These are phyloP conservation scores for Lasioglossum oenotherae DNA, from an alignment of 2,888 invertebrate species.

Conservation along the genomic window DNA sequence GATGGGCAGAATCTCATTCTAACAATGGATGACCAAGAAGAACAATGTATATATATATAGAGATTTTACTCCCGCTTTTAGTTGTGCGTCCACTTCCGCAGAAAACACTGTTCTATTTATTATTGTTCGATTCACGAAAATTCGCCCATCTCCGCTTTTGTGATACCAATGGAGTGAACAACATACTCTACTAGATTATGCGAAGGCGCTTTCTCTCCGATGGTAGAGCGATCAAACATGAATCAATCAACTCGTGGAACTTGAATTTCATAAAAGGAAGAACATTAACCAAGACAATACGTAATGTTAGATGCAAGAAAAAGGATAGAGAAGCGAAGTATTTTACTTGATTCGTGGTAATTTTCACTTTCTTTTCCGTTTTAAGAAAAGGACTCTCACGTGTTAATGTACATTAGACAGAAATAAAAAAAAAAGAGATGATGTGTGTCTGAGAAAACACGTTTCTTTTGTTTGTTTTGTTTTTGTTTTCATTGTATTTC, in stretches of 20 bases:
- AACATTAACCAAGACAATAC: slow-evolving; percentile 48
- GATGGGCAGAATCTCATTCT: slow-evolving; percentile 4
- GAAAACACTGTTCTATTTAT: background rate
- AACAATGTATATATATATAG: background rate
- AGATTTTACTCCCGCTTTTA: background rate
- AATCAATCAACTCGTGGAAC: slow-evolving; percentile 13
- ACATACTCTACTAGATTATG: slow-evolving; percentile 69
- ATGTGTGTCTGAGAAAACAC: slow-evolving; percentile 54
- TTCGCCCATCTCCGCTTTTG: slow-evolving; percentile 71
- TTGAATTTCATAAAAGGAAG: slow-evolving; percentile 4
- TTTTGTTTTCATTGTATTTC: slow-evolving; percentile 28
- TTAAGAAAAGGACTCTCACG: slow-evolving; percentile 52
- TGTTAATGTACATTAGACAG: slow-evolving; percentile 65
- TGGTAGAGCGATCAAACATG: slow-evolving; percentile 8
- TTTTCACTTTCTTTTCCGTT: slow-evolving; percentile 39
- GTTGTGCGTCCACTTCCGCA: background rate
- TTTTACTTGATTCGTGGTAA: slow-evolving; percentile 13
- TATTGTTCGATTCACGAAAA: background rate
- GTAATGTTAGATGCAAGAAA: slow-evolving; percentile 20
- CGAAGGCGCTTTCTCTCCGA: slow-evolving; percentile 21
- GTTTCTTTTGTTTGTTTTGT: slow-evolving; percentile 39
- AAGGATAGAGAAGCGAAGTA: slow-evolving; percentile 37
- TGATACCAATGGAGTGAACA: slow-evolving; percentile 76
- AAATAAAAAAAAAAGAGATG: slow-evolving; percentile 62
- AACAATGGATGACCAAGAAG: background rate